Percentiles rank a stretch among this genome's conserved stretches.
These are phyloP conservation scores for Tachyglossus aculeatus DNA, from an alignment of 2,797 vertebrate genomes.

Conservation along the genomic window DNA sequence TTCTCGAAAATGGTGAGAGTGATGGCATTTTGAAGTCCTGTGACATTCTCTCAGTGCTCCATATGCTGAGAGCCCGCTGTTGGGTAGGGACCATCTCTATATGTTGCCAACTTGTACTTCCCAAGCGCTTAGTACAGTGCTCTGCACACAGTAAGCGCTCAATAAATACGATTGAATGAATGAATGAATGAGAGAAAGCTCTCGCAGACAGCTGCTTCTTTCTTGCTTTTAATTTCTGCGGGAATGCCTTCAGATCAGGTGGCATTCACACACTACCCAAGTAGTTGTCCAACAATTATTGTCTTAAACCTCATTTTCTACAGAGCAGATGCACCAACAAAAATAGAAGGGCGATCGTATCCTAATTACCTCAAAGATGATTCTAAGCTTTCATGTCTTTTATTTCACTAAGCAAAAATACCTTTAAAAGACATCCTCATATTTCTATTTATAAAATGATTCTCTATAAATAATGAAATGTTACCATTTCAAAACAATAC, in stretches of 20 bases:
- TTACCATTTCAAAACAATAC: background rate
- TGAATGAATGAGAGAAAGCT: too few species aligned
- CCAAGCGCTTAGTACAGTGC: too few species aligned
- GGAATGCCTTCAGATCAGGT: background rate
- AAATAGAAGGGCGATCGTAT: constrained; percentile 2
- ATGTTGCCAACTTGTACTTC: too few species aligned
- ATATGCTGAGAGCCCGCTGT: too few species aligned
- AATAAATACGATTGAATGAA: too few species aligned
- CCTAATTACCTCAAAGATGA: constrained; percentile 11
- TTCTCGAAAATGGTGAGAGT: too few species aligned
- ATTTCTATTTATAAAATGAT: constrained; percentile 31
- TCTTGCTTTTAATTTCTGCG: background rate
- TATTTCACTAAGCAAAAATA: constrained; percentile 6
- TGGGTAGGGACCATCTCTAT: too few species aligned
- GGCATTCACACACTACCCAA: background rate
- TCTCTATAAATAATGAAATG: constrained; percentile 3
- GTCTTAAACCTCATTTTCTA: background rate
- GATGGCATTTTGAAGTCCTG: too few species aligned
- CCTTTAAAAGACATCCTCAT: constrained; percentile 19
- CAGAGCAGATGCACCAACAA: constrained; percentile 21
- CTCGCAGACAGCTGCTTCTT: too few species aligned
- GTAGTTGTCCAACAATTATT: background rate
- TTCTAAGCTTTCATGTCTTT: background rate
- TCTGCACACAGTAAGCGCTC: too few species aligned
- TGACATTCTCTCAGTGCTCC: too few species aligned